phyloP scores from a whole-genome alignment of 2,888 invertebrate species.

The Reticulitermes lucifugus region DNA sequence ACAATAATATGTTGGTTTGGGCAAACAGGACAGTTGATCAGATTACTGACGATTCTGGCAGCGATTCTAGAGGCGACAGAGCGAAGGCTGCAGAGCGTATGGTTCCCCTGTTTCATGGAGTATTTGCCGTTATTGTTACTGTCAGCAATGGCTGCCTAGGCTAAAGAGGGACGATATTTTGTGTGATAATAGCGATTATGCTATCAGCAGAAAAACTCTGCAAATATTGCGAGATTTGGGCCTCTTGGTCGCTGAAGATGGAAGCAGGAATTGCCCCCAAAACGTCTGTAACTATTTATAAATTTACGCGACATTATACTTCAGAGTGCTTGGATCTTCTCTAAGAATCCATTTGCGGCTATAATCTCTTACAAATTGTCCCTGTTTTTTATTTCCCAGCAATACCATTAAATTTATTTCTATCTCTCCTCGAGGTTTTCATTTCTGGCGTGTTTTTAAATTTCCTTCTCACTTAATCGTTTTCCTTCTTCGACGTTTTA shows the following conservation, averaged over 20 bases:
- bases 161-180: background rate
- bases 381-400: background rate
- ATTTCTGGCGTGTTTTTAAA: background rate
- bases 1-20: background rate
- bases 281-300: too few relatives aligned
- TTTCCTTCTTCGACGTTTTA: constrained; percentile 4
- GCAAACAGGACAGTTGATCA: background rate
- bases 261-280: too few relatives aligned
- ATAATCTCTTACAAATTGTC: background rate
- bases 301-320: too few relatives aligned
- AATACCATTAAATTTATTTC: background rate
- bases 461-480: background rate
- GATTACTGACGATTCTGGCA: background rate
- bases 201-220: background rate
- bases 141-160: background rate
- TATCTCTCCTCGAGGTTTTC: background rate
- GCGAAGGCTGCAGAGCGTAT: background rate
- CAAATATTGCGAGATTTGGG: background rate
- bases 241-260: too few relatives aligned
- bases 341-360: too few relatives aligned
- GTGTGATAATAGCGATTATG: background rate
- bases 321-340: too few relatives aligned
- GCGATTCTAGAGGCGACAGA: background rate
- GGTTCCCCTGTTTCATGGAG: background rate
- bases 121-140: background rate